These are phyloP conservation scores for Carassius auratus DNA, from an alignment of 2,113 vertebrate species.

Conservation along the genomic window DNA sequence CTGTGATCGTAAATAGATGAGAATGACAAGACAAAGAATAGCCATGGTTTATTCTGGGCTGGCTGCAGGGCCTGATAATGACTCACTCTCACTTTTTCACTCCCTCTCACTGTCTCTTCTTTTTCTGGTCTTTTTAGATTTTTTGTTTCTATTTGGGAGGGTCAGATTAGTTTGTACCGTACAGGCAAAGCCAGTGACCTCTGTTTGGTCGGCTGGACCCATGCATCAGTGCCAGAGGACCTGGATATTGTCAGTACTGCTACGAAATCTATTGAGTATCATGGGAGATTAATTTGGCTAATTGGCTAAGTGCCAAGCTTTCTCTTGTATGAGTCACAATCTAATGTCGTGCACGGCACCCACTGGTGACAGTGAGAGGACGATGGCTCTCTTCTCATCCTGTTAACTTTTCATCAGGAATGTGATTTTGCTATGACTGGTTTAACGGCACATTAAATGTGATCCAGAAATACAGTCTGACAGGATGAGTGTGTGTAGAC, in stretches of 20 bases:
- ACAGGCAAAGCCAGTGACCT: background rate
- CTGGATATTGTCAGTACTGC: background rate
- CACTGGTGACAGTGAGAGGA: background rate
- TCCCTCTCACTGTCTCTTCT: background rate
- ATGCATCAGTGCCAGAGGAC: background rate
- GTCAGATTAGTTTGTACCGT: background rate
- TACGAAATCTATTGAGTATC: background rate
- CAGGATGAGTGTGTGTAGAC: background rate
- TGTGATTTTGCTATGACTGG: background rate
- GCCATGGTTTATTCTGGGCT: background rate
- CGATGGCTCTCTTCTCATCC: background rate
- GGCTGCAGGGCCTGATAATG: conserved; percentile 22
- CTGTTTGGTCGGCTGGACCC: background rate
- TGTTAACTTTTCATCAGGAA: conserved; percentile 10
- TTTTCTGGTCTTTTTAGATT: background rate
- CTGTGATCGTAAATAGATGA: background rate
- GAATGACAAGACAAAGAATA: conserved; percentile 22
- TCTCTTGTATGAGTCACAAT: background rate
- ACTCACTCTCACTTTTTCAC: conserved; percentile 10
- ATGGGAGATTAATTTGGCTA: conserved; percentile 8
- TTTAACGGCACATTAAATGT: background rate
- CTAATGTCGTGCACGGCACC: background rate
- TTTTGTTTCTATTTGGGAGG: background rate
- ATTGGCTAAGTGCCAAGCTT: conserved; percentile 12
- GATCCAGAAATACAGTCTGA: background rate